phyloP scores from a whole-genome alignment of 64 coral and sea anemone species.

The Montipora cactus region DNA sequence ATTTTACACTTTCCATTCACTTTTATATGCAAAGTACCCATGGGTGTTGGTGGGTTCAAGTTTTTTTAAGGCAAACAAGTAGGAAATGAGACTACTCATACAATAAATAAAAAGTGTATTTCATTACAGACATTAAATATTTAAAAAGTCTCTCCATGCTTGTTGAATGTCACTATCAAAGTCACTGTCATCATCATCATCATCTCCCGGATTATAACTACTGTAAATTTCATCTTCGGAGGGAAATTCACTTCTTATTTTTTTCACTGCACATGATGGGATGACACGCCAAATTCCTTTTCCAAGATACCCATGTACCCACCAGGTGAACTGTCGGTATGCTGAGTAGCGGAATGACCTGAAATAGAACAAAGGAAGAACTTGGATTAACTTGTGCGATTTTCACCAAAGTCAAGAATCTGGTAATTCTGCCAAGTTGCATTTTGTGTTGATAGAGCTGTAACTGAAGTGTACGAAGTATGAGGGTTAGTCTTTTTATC shows the following conservation, averaged over 20 bases:
- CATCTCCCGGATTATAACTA: constrained; percentile 1
- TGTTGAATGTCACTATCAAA: constrained; percentile 33
- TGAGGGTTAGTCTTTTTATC: no score
- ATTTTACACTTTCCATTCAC: no score
- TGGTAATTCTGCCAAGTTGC: no score
- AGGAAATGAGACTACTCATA: no score
- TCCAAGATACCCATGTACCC: constrained; percentile 61
- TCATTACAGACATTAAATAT: neutral
- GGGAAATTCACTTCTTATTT: constrained; percentile 50
- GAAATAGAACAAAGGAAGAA: neutral
- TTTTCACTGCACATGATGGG: constrained; percentile 57
- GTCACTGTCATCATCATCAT: constrained; percentile 29
- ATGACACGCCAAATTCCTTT: constrained; percentile 57
- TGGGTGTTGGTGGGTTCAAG: no score
- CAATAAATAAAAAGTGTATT: no score
- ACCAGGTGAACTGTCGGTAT: constrained; percentile 82
- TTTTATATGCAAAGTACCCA: no score
- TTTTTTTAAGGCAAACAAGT: no score
- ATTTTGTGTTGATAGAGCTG: no score
- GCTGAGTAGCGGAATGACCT: constrained; percentile 51
- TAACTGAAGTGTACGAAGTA: no score
- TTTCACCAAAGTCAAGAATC: no score
- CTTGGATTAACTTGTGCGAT: no score
- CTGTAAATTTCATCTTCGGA: constrained; percentile 15
- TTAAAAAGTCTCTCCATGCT: constrained; percentile 24